Percentiles rank a stretch among this genome's conserved stretches.
These are phyloP conservation scores for Pitta sordida DNA, from an alignment of 2,113 vertebrate species.

Conservation along the genomic window DNA sequence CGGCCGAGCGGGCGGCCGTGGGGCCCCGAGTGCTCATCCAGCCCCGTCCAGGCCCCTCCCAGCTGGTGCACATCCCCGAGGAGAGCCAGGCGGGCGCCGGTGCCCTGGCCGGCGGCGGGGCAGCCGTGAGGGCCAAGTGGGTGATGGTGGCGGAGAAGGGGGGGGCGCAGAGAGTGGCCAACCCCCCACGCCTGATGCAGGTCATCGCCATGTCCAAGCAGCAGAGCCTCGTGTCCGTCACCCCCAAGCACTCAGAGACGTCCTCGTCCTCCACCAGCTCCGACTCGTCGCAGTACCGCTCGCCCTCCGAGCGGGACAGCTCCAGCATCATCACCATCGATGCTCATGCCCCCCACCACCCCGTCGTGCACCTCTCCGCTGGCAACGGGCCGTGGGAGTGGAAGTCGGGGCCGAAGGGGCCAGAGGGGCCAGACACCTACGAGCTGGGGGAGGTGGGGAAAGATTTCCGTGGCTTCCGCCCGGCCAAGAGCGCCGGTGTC, in stretches of 20 bases:
- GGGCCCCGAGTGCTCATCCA: conserved; percentile 82
- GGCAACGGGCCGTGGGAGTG: conserved; percentile 86
- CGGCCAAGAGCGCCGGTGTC: conserved; percentile 55
- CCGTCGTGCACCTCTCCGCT: conserved; percentile 81
- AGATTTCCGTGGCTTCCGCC: conserved; percentile 73
- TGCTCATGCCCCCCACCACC: conserved; percentile 86
- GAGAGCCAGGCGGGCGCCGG: conserved; percentile 70
- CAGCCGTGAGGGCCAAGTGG: conserved; percentile 89
- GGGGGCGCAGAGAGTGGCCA: conserved; percentile 61
- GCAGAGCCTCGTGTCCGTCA: conserved; percentile 74
- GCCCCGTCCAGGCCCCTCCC: conserved; percentile 73
- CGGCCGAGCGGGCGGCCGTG: conserved; percentile 51
- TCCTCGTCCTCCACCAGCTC: conserved; percentile 87
- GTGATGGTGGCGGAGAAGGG: conserved; percentile 86
- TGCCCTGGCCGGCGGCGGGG: conserved; percentile 74
- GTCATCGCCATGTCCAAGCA: conserved; percentile 93
- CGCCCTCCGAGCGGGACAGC: conserved; percentile 82
- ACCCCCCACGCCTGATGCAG: conserved; percentile 87
- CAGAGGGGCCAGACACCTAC: background rate
- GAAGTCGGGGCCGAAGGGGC: conserved; percentile 38
- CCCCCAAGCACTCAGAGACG: conserved; percentile 81
- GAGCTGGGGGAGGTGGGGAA: conserved; percentile 78
- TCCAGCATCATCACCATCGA: conserved; percentile 87
- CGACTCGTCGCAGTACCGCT: conserved; percentile 83
- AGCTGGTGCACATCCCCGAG: conserved; percentile 84